These are phyloP conservation scores for Microcaecilia unicolor DNA, from an alignment of 2,797 vertebrate genomes.

Conservation along the genomic window DNA sequence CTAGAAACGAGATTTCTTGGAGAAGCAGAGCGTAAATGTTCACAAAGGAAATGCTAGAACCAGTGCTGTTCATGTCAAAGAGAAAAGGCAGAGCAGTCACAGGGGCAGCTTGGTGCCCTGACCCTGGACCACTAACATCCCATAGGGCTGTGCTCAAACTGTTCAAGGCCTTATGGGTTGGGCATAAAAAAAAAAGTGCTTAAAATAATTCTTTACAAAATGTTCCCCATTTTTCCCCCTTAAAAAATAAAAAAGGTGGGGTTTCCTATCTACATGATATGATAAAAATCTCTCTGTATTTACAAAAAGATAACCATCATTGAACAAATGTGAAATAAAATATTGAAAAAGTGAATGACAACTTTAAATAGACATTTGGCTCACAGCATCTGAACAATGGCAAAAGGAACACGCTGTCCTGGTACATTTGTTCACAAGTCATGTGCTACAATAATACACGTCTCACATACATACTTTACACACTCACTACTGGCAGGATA, in stretches of 20 bases:
- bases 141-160: conserved; percentile 8
- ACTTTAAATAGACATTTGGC: conserved; percentile 62
- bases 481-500: conserved; percentile 27
- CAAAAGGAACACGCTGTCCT: conserved; percentile 33
- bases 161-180: conserved; percentile 20
- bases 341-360: conserved; percentile 52
- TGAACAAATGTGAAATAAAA: conserved; percentile 59
- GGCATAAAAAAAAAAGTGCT: conserved; percentile 53
- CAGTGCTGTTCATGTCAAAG: background rate
- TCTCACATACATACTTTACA: conserved; percentile 4
- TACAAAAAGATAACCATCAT: conserved; percentile 49
- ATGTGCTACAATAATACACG: background rate
- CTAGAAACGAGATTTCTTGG: no score
- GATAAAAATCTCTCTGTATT: conserved; percentile 53
- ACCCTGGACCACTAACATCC: conserved; percentile 11
- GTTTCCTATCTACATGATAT: conserved; percentile 55
- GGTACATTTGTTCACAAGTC: conserved; percentile 5
- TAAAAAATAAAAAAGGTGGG: conserved; percentile 21
- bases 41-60: no score
- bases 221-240: conserved; percentile 21
- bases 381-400: conserved; percentile 56
- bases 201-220: conserved; percentile 56
- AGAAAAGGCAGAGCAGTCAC: conserved; percentile 4
- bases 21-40: no score
- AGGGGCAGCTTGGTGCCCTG: conserved; percentile 11